Conservation (phyloP, 2,797 vertebrate species). For the Distichodus sexfasciatus region DNA sequence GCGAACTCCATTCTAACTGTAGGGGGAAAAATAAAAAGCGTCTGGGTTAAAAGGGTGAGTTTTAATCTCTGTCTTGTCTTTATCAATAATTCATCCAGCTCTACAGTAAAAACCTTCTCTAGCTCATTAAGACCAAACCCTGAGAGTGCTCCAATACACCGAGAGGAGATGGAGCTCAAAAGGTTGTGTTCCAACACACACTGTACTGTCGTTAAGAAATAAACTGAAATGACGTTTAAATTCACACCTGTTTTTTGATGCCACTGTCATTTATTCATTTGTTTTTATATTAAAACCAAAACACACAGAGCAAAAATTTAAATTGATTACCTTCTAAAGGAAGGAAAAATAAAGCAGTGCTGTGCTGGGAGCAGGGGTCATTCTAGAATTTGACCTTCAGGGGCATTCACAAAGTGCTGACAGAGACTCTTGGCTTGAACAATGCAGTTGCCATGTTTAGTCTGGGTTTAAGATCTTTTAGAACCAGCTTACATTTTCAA, state of each 20-base stretch:
- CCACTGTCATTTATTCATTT: slow-evolving; percentile 5
- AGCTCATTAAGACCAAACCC: slow-evolving; percentile 48
- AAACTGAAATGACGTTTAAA: slow-evolving; percentile 14
- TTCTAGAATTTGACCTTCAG: too few species aligned
- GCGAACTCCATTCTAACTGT: not conserved
- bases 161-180: slow-evolving; percentile 6
- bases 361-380: too few species aligned
- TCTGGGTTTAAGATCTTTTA: too few species aligned
- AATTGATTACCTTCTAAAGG: too few species aligned
- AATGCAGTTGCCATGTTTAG: too few species aligned
- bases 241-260: not conserved
- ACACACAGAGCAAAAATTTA: too few species aligned
- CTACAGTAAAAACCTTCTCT: slow-evolving; percentile 46
- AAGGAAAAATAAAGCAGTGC: too few species aligned
- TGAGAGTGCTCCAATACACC: slow-evolving; percentile 40
- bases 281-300: too few species aligned
- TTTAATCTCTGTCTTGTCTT: slow-evolving; percentile 50
- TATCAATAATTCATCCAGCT: slow-evolving; percentile 52
- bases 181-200: slow-evolving; percentile 34
- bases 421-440: too few species aligned
- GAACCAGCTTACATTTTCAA: too few species aligned
- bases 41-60: slow-evolving; percentile 46
- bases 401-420: too few species aligned
- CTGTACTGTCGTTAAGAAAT: slow-evolving; percentile 45
- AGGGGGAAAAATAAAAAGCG: slow-evolving; percentile 21